Evolutionary conservation across 2,797 vertebrate genomes (phyloP), one percentile per base, ranked within the genome.

Genomic region (Sebastes elongatus): DNA sequence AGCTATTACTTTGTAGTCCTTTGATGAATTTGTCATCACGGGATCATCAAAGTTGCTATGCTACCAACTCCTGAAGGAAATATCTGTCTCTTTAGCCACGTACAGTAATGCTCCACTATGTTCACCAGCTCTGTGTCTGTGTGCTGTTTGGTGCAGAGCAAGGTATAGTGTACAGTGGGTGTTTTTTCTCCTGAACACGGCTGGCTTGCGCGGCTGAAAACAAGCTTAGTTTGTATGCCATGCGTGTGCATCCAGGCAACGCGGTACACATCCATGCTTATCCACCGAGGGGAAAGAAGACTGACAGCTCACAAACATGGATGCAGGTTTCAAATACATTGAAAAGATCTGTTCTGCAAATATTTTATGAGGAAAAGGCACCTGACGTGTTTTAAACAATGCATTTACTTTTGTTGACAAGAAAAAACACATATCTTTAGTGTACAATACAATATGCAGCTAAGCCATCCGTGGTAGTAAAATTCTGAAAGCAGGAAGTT

Each of bases 21-120:
- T 65, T 70, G 18, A 79, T 59, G n/a, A 30, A 20, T 77, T 83
- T 64, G 33, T 74, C 28, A 75, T 53, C 60, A 53, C 53, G 72
- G 49, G 56, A 81, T 77, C 35, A 66, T 57, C 38, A 23, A 53
- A 64, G 20, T 42, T 23, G 46, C 18, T 18, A 20, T 68, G 60
- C 66, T 2, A 27, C 46, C 65, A n/a, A 22, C 49, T 52, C 27
- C 11, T n/a, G 11, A 9, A 11, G 38, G 38, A 66, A 25, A 46
- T 6, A 16, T 32, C 42, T 67, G 42, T 49, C 65, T 53, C 65
- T 16, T 30, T 23, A 23, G 28, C n/a, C 18, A 30, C 18, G 2
- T 42, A 14, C 38, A 42, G 38, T 27, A 27, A 49, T 65, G 33
- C 8, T 53, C 49, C 25, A 49, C 18, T 25, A 27, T 52, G 27